Conservation (phyloP, 1,140 invertebrate species). For the Galleria mellonella region DNA sequence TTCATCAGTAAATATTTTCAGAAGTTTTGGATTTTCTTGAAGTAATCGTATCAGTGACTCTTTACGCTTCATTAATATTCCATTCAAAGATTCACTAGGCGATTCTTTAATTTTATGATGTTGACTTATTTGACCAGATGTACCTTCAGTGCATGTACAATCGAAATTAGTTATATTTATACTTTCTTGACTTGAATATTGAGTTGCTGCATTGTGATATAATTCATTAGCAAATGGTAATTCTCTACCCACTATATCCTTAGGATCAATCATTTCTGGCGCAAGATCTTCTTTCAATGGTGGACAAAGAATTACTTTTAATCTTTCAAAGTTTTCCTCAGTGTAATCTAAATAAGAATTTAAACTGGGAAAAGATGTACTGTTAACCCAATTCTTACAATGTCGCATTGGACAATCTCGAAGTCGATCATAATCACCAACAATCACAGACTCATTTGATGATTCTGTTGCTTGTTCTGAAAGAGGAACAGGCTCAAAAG, state of each 20-base stretch:
- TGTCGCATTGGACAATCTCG: slow-evolving; percentile 38
- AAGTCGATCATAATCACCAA: slow-evolving; percentile 32
- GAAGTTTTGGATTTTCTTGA: slow-evolving; percentile 33
- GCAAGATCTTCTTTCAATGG: slow-evolving; percentile 1
- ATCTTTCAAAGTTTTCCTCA: slow-evolving; percentile 46
- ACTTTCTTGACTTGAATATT: slow-evolving; percentile 53
- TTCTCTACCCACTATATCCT: slow-evolving; percentile 26
- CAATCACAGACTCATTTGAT: slow-evolving; percentile 24
- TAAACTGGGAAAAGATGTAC: slow-evolving; percentile 33
- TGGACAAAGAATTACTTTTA: slow-evolving; percentile 35
- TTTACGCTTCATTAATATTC: slow-evolving; percentile 31
- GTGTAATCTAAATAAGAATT: slow-evolving; percentile 44
- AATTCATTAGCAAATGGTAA: slow-evolving; percentile 45
- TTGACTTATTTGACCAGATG: neutral
- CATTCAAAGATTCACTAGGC: slow-evolving; percentile 18
- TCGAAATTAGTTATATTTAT: slow-evolving; percentile 8
- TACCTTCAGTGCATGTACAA: slow-evolving; percentile 16
- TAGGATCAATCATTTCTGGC: slow-evolving; percentile 26
- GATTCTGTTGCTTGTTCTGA: slow-evolving; percentile 5
- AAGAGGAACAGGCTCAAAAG: too few species aligned
- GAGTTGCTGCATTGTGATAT: slow-evolving; percentile 34
- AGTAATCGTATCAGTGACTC: slow-evolving; percentile 32
- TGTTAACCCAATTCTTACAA: slow-evolving; percentile 31
- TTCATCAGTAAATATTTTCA: slow-evolving; percentile 54
- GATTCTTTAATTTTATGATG: slow-evolving; percentile 6